Evolutionary conservation across 1,140 invertebrate species (phyloP).

Genomic region (Heliconius hewitsoni): DNA sequence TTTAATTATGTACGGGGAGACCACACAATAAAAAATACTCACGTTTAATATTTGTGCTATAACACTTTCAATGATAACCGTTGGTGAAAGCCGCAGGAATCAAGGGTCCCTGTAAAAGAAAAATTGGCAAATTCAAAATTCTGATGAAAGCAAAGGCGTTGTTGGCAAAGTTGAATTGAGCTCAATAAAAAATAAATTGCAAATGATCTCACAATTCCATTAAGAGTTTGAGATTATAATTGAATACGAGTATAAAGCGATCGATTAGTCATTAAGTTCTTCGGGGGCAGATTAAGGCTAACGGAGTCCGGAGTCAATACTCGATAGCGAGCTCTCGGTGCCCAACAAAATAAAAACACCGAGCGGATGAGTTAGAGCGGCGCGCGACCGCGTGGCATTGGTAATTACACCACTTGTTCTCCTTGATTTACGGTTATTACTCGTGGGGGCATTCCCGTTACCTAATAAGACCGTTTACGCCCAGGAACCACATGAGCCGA

Average conservation of each 20-base stretch:
- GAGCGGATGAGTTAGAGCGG: slow-evolving; percentile 78
- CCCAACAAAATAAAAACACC: slow-evolving; percentile 79
- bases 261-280: slow-evolving; percentile 66
- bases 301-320: slow-evolving; percentile 67
- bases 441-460: slow-evolving; percentile 77
- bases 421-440: slow-evolving; percentile 81
- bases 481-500: slow-evolving; percentile 72
- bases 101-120: slow-evolving; percentile 89
- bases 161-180: slow-evolving; percentile 1
- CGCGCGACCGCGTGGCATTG: slow-evolving; percentile 73
- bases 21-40: slow-evolving; percentile 65
- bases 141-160: neutral
- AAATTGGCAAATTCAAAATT: slow-evolving; percentile 39
- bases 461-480: slow-evolving; percentile 80
- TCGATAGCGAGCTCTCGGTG: slow-evolving; percentile 56
- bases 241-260: slow-evolving; percentile 63
- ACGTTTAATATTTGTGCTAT: slow-evolving; percentile 81
- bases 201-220: slow-evolving; percentile 19
- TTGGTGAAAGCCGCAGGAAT: slow-evolving; percentile 97
- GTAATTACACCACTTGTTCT: slow-evolving; percentile 81
- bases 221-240: slow-evolving; percentile 22
- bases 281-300: slow-evolving; percentile 70
- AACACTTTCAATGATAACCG: slow-evolving; percentile 93
- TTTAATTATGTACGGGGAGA: slow-evolving; percentile 62
- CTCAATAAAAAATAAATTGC: neutral